Conservation (phyloP, 2,888 invertebrate genomes). For the Nomada ferruginata region DNA sequence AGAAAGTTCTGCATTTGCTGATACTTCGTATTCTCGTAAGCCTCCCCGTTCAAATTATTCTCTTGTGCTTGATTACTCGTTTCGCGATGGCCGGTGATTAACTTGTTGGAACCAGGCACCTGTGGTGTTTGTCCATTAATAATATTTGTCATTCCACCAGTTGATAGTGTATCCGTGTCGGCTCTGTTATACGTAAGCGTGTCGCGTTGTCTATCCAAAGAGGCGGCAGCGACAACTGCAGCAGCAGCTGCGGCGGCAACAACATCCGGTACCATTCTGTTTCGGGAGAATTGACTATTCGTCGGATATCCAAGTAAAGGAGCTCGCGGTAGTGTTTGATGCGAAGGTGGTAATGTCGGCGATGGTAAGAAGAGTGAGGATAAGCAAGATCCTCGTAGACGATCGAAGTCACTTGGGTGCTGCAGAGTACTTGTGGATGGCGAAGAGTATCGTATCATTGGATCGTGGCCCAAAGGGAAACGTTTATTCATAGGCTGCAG, state of each 20-base stretch:
- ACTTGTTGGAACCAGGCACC: background rate
- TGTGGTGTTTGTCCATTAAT: slow-evolving; percentile 26
- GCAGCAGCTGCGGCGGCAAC: slow-evolving; percentile 73
- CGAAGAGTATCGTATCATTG: slow-evolving; percentile 53
- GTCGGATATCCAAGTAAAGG: slow-evolving; percentile 38
- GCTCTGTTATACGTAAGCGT: slow-evolving; percentile 48
- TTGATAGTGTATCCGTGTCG: slow-evolving; percentile 25
- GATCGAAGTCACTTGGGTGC: slow-evolving; percentile 47
- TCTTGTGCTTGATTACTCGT: slow-evolving; percentile 9
- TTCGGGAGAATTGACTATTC: slow-evolving; percentile 52
- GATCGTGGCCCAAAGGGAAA: slow-evolving; percentile 45
- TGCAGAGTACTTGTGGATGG: slow-evolving; percentile 33
- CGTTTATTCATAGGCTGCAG: slow-evolving; percentile 62
- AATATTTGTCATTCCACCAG: slow-evolving; percentile 24
- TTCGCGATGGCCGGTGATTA: background rate
- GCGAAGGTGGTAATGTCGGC: slow-evolving; percentile 33
- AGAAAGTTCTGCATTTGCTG: slow-evolving; percentile 59
- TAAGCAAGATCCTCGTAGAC: slow-evolving; percentile 46
- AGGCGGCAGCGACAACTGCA: slow-evolving; percentile 69
- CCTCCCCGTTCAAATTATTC: slow-evolving; percentile 33
- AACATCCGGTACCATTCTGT: slow-evolving; percentile 69
- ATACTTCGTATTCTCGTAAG: slow-evolving; percentile 39
- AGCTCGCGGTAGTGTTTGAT: slow-evolving; percentile 41
- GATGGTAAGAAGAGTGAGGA: slow-evolving; percentile 52
- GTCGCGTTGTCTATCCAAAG: slow-evolving; percentile 60